Conservation (phyloP, 64 coral and sea anemone genomes). For the Cladopsammia gracilis region DNA sequence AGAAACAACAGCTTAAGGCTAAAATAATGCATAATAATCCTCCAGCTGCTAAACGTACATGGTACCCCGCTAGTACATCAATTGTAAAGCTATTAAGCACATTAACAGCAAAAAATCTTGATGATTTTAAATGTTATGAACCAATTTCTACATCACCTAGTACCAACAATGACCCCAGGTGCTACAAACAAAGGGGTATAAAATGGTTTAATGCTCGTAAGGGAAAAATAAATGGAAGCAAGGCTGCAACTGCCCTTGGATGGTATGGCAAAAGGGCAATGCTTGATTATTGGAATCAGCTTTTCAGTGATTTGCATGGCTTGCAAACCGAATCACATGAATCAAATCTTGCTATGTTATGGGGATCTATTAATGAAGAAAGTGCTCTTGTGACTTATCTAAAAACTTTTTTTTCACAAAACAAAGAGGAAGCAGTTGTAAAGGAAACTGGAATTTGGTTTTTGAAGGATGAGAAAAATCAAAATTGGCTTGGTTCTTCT, state of each 20-base stretch:
- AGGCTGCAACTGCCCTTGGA: slow-evolving; percentile 44
- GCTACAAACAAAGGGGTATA: slow-evolving; percentile 11
- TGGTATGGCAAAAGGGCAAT: slow-evolving; percentile 61
- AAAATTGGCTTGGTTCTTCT: slow-evolving; percentile 41
- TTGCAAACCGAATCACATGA: slow-evolving; percentile 2
- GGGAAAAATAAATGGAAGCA: slow-evolving; percentile 58
- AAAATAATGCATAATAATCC: slow-evolving; percentile 37
- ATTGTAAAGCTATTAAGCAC: slow-evolving; percentile 17
- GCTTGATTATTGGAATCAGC: slow-evolving; percentile 40
- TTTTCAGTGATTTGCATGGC: slow-evolving; percentile 29
- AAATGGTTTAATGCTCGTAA: slow-evolving; percentile 34
- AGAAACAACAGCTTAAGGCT: background rate
- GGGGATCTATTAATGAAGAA: slow-evolving; percentile 56
- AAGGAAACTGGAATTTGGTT: slow-evolving; percentile 59
- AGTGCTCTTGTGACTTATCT: slow-evolving; percentile 49
- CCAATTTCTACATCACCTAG: background rate
- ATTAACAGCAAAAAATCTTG: background rate
- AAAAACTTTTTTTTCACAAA: slow-evolving; percentile 15
- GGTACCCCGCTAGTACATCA: slow-evolving; percentile 5
- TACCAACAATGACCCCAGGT: slow-evolving; percentile 16
- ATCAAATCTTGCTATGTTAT: slow-evolving; percentile 59
- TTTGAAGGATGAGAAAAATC: slow-evolving; percentile 17
- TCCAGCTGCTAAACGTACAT: slow-evolving; percentile 7
- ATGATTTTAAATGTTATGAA: slow-evolving; percentile 36
- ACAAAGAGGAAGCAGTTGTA: background rate